Conservation (phyloP, 2,888 invertebrate genomes). For the Ophion obscuratus region DNA sequence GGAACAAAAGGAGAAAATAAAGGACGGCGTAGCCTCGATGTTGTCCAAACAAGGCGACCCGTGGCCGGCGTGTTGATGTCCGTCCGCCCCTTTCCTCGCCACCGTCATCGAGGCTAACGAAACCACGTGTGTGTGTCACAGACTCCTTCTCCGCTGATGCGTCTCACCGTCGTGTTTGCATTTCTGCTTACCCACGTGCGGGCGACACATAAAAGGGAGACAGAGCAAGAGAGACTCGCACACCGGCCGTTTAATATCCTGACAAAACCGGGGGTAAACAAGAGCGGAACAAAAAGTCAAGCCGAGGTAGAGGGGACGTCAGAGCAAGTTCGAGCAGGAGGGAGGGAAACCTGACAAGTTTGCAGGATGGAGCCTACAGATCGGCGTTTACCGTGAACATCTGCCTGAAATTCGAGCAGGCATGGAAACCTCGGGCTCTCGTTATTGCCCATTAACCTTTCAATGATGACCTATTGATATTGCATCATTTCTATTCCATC, state of each 20-base stretch:
- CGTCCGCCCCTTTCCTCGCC: neutral
- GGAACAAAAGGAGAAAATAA: constrained; percentile 47
- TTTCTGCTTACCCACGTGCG: constrained; percentile 73
- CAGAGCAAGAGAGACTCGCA: constrained; percentile 31
- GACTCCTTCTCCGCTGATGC: neutral
- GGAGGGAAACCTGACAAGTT: neutral
- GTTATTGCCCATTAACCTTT: too few relatives aligned
- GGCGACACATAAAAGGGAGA: constrained; percentile 39
- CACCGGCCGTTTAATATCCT: constrained; percentile 75
- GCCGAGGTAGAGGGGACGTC: constrained; percentile 7
- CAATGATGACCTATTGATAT: too few relatives aligned
- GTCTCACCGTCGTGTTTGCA: constrained; percentile 21
- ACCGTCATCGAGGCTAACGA: neutral
- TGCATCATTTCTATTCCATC: too few relatives aligned
- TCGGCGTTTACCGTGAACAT: too few relatives aligned
- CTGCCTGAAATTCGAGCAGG: too few relatives aligned
- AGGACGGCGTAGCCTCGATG: constrained; percentile 70
- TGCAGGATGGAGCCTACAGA: neutral
- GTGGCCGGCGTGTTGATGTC: constrained; percentile 1
- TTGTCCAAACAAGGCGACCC: constrained; percentile 70
- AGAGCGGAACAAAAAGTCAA: constrained; percentile 66
- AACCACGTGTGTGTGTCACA: neutral
- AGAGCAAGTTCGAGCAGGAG: constrained; percentile 71
- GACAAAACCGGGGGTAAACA: constrained; percentile 74
- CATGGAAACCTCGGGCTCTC: too few relatives aligned